These are phyloP conservation scores for Clostera curtula DNA, from an alignment of 2,888 invertebrate species.

Conservation along the genomic window DNA sequence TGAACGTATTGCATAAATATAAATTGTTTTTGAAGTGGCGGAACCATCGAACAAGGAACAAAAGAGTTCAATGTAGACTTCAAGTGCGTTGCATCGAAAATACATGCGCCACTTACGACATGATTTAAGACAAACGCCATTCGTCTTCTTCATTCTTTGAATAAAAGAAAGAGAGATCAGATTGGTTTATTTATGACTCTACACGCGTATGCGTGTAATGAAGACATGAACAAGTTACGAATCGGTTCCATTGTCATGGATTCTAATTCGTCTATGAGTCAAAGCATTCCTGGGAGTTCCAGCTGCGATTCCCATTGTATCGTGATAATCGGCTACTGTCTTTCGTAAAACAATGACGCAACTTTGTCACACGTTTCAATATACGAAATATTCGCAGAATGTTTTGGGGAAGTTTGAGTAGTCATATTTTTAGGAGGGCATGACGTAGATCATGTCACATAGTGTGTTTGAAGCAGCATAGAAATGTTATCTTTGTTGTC, in stretches of 20 bases:
- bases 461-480: too few relatives aligned
- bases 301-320: slow-evolving; percentile 19
- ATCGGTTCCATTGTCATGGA: slow-evolving; percentile 18
- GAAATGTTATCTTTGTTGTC: too few relatives aligned
- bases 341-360: slow-evolving; percentile 15
- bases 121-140: slow-evolving; percentile 8
- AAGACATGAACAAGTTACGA: slow-evolving; percentile 9
- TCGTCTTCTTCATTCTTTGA: slow-evolving; percentile 8
- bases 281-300: slow-evolving; percentile 23
- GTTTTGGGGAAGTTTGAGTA: slow-evolving; percentile 12
- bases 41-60: slow-evolving; percentile 12
- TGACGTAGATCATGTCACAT: too few relatives aligned
- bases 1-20: too few relatives aligned
- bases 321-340: slow-evolving; percentile 15
- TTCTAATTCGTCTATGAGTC: slow-evolving; percentile 19
- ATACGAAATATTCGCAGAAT: slow-evolving; percentile 5
- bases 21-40: too few relatives aligned
- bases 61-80: slow-evolving; percentile 16
- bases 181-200: slow-evolving; percentile 16
- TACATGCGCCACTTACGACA: slow-evolving; percentile 10
- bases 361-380: slow-evolving; percentile 4
- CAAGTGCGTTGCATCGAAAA: slow-evolving; percentile 6
- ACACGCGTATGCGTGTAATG: slow-evolving; percentile 14
- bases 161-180: slow-evolving; percentile 5
- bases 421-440: slow-evolving; percentile 2